Evolutionary conservation across 2,888 invertebrate genomes (phyloP).

Genomic region (Trichopoda pennipes): DNA sequence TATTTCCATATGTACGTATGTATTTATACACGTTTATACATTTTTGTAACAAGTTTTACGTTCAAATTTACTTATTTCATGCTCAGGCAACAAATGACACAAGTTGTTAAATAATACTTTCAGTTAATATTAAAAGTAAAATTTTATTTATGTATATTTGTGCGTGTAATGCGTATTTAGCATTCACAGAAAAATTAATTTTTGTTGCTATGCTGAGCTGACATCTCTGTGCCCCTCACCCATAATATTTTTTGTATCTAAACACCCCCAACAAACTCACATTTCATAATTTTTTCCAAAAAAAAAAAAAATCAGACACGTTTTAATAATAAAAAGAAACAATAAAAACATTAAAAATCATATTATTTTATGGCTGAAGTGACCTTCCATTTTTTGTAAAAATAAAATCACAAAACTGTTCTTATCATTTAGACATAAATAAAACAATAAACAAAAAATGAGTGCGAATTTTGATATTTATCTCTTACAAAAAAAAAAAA

Average conservation of each 20-base stretch:
- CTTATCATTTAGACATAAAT: constrained; percentile 49
- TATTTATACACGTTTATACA: too few relatives aligned
- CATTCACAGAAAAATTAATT: too few relatives aligned
- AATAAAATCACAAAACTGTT: constrained; percentile 23
- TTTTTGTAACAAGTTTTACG: too few relatives aligned
- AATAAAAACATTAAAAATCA: constrained; percentile 1
- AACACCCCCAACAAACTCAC: constrained; percentile 30
- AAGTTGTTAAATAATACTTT: too few relatives aligned
- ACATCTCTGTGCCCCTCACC: too few relatives aligned
- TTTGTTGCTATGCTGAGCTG: too few relatives aligned
- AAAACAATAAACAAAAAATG: background rate
- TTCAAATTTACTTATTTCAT: too few relatives aligned
- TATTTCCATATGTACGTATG: too few relatives aligned
- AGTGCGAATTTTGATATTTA: background rate
- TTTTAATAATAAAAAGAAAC: constrained; percentile 34
- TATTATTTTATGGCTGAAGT: constrained; percentile 22
- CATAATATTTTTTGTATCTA: background rate
- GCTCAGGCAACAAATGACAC: too few relatives aligned
- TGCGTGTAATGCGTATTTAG: too few relatives aligned
- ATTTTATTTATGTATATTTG: too few relatives aligned
- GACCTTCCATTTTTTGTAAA: constrained; percentile 56
- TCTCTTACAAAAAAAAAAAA: constrained; percentile 3
- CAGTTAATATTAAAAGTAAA: too few relatives aligned
- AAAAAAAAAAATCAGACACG: constrained; percentile 19
- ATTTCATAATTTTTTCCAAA: background rate